Evolutionary conservation across 1,140 invertebrate genomes (phyloP), one percentile per base, ranked within the genome.

Genomic region (Drosophila orena): DNA sequence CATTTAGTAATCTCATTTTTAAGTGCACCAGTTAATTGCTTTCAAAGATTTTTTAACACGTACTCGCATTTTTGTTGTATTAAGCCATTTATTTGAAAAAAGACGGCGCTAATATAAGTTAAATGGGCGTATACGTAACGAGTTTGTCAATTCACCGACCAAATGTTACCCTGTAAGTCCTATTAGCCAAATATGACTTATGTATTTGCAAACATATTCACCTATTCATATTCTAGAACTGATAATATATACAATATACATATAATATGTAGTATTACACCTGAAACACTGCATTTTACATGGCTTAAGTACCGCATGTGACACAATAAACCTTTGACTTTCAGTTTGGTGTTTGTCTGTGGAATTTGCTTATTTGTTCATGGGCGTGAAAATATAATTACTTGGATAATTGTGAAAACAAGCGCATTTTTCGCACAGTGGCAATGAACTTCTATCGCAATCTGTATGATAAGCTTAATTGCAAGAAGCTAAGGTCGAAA

Each of bases 311-410:
- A 30, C 27, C 7, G 8, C 27, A 30, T 7, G 27, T 30, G 27
- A 1, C 8, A 10, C 30, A 30, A 24, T 38, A 38, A 17, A 22
- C 47, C 15, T 22, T 24, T 1, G 5, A 66, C 20, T 10, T 14
- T 6, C 4, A 30, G 27, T 69, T 47, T 34, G 60, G 60, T 66
- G 40, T 52, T 55, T 56, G 17, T 34, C 12, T 20, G 64, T 20
- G 50, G 11, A 27, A 56, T 70, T 70, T 70, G 35, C 65, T 17
- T 70, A 49, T 70, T 70, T 69, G 64, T 27, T 49, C 43, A 56
- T 20, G 34, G 71, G 72, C 61, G 72, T 75, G 60, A 80, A 77
- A 80, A 70, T 42, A 47, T 65, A 79, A 79, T 75, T 54, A 35
- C n/a, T 42, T 69, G 15, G 58, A 38, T 50, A 68, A 58, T 69